Evolutionary conservation across 2,113 vertebrate genomes (phyloP).

Genomic region (Lampris incognitus): DNA sequence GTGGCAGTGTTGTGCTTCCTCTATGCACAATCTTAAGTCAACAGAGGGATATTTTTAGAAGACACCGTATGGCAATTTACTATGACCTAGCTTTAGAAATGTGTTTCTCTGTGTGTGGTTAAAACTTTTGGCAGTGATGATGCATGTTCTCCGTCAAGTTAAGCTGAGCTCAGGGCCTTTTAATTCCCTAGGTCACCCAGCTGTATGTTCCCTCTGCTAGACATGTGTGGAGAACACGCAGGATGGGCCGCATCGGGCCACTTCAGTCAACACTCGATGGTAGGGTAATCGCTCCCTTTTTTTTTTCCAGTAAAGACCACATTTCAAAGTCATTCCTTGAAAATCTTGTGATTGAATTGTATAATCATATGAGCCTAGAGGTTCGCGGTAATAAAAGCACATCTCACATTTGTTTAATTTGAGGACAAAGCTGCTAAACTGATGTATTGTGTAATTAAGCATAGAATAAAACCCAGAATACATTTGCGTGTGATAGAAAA

Average conservation of each 20-base stretch:
- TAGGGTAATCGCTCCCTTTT: conserved; percentile 58
- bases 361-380: not conserved
- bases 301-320: not conserved
- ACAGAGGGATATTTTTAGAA: too few species aligned
- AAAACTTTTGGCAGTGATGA: too few species aligned
- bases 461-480: too few species aligned
- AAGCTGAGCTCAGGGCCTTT: not conserved
- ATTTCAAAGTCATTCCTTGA: not conserved
- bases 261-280: conserved; percentile 96
- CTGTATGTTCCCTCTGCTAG: conserved; percentile 95
- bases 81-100: too few species aligned
- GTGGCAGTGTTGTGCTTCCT: too few species aligned
- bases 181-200: conserved; percentile 89
- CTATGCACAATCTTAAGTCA: too few species aligned
- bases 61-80: too few species aligned
- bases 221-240: conserved; percentile 92
- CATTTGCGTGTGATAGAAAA: too few species aligned
- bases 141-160: too few species aligned
- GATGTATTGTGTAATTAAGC: too few species aligned
- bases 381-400: not conserved
- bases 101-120: too few species aligned
- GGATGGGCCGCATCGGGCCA: conserved; percentile 96
- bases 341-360: not conserved
- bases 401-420: not conserved
- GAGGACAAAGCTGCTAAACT: too few species aligned